phyloP scores from a whole-genome alignment of 2,797 vertebrate species.

The Acrossocheilus fasciatus region DNA sequence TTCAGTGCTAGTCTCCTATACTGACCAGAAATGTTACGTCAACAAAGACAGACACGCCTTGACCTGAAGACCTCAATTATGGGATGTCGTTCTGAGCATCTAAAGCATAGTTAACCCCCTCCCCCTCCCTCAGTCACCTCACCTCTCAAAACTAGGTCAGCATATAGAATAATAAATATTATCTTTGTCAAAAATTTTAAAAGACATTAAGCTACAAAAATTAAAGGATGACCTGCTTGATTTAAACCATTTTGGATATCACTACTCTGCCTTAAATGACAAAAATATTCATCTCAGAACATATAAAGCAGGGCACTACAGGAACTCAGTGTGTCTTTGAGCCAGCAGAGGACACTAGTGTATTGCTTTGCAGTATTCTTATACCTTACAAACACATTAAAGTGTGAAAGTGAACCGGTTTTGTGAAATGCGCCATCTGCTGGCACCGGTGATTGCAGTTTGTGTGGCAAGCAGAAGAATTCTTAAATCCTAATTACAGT shows the following conservation, averaged over 20 bases:
- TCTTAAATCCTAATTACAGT: slow-evolving; percentile 43
- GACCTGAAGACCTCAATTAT: neutral
- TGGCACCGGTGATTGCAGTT: neutral
- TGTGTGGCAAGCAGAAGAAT: slow-evolving; percentile 18
- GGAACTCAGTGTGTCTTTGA: slow-evolving; percentile 20
- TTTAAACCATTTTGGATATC: neutral
- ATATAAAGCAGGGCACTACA: neutral
- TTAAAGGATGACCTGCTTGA: neutral
- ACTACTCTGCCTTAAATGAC: neutral
- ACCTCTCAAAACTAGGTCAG: neutral
- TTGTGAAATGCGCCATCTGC: slow-evolving; percentile 22
- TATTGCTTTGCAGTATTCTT: slow-evolving; percentile 41
- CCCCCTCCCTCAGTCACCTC: too few species aligned
- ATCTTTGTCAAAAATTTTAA: neutral
- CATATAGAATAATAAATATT: neutral
- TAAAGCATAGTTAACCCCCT: slow-evolving; percentile 1
- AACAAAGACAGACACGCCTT: slow-evolving; percentile 9
- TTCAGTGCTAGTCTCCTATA: neutral
- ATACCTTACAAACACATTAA: neutral
- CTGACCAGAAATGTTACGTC: neutral
- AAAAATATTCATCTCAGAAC: slow-evolving; percentile 7
- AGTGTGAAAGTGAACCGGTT: neutral
- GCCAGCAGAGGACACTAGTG: slow-evolving; percentile 52
- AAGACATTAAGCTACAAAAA: neutral
- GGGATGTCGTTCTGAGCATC: neutral